phyloP scores from a whole-genome alignment of 2,797 vertebrate species.

The Babyrousa celebensis region DNA sequence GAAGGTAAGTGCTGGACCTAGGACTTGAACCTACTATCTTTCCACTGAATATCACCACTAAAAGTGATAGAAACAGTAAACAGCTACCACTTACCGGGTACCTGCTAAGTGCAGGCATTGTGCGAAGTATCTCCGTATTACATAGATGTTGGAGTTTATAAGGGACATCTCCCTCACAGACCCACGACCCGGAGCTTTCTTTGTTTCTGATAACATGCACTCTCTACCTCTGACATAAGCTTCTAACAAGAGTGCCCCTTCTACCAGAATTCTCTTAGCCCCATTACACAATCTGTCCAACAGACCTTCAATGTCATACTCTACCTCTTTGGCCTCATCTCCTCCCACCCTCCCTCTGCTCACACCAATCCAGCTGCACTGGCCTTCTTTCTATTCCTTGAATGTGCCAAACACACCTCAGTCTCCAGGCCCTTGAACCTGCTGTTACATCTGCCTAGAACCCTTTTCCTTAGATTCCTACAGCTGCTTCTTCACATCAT shows the following conservation, averaged over 20 bases:
- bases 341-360: neutral
- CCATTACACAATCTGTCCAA: neutral
- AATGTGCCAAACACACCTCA: neutral
- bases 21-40: neutral
- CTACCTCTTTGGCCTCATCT: neutral
- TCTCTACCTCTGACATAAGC: neutral
- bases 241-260: neutral
- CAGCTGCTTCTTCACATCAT: neutral
- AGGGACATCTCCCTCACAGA: fast-evolving
- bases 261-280: neutral
- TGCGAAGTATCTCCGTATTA: fast-evolving
- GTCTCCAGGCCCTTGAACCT: neutral
- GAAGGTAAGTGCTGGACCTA: neutral
- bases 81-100: neutral
- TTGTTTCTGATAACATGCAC: neutral
- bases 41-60: neutral
- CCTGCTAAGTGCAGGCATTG: too few relatives aligned
- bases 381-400: neutral
- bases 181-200: neutral
- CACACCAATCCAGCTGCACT: too few relatives aligned
- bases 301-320: neutral
- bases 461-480: neutral
- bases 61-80: neutral
- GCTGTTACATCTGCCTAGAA: neutral
- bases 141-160: neutral